Percentiles rank a stretch among this genome's conserved stretches.
These are phyloP conservation scores for Eidolon helvum DNA, from an alignment of 2,113 vertebrate species.

Conservation along the genomic window DNA sequence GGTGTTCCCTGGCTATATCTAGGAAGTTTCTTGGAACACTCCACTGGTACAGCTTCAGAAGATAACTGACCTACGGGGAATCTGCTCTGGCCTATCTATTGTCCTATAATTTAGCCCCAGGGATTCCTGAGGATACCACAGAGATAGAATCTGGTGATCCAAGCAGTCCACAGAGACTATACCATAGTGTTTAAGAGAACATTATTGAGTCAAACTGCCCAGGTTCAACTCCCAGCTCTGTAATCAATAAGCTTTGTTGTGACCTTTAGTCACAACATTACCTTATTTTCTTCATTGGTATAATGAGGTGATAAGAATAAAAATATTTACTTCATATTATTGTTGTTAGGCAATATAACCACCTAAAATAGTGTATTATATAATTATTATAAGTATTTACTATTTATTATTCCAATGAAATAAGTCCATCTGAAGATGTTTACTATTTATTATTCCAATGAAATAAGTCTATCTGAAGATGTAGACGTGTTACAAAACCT, in stretches of 20 bases:
- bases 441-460: slow-evolving; percentile 20
- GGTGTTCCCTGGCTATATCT: neutral
- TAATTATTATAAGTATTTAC: neutral
- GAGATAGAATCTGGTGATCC: slow-evolving; percentile 8
- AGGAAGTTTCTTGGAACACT: neutral
- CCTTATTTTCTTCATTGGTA: neutral
- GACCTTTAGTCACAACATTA: neutral
- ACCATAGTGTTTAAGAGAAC: neutral
- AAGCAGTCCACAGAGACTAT: neutral
- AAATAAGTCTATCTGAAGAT: neutral
- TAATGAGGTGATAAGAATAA: neutral
- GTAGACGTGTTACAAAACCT: neutral
- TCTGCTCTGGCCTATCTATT: neutral
- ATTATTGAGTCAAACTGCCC: neutral
- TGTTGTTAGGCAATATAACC: neutral
- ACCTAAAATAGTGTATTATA: neutral
- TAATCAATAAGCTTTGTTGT: neutral
- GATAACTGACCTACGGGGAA: neutral
- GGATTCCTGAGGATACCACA: neutral
- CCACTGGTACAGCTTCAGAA: neutral
- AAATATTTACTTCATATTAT: neutral
- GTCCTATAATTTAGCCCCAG: slow-evolving; percentile 13
- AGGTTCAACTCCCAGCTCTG: neutral
- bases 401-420: slow-evolving; percentile 31
- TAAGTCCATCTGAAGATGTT: neutral